Base-by-base conservation (phyloP, 2,888 invertebrate genomes). In the Synergus itoensis region DNA sequence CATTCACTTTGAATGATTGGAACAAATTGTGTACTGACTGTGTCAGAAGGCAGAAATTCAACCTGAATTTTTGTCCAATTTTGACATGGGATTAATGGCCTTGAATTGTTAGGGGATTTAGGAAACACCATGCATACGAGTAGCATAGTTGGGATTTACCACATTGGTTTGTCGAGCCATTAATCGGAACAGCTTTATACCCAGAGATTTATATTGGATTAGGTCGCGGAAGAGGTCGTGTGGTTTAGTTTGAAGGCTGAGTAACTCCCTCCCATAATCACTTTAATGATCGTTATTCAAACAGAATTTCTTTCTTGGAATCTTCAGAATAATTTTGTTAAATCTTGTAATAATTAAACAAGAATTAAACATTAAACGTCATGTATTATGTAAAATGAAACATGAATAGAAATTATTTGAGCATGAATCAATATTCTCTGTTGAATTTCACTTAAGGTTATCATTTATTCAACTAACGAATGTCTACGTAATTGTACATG, bases 131-230 rank as follows among this genome's bases (percentile, higher is more conserved):
- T 73, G 53, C 73, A 73, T n/a, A 73, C 73, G 73, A 73, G 73
- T 86, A 86, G 86, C 85, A 84, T 86, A 84, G 85, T 82, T 82
- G 84, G 82, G 88, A 87, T 87, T 87, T 86, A 89, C 88, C 90
- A 86, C 88, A 90, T 88, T 88, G 89, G 89, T 89, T 90, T 89
- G 89, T 88, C 87, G 88, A 89, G 87, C 89, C 90, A 90, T 90
- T 90, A 90, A 90, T 90, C 90, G 90, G 87, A 89, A 88, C 88
- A 89, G 90, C 90, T 90, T 90, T 89, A 90, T 89, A 88, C 89
- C 88, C 80, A 83, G 86, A 89, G 90, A 90, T 90, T 90, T 90
- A 90, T 89, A 88, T 89, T 87, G 89, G 89, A 90, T 89, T 89
- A 89, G 87, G 87, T 88, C 86, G 77, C 77, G 77, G 84, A 85